Evolutionary conservation across 2,888 invertebrate genomes (phyloP), one percentile per base, ranked within the genome.

Genomic region (Drosophila ustulata): DNA sequence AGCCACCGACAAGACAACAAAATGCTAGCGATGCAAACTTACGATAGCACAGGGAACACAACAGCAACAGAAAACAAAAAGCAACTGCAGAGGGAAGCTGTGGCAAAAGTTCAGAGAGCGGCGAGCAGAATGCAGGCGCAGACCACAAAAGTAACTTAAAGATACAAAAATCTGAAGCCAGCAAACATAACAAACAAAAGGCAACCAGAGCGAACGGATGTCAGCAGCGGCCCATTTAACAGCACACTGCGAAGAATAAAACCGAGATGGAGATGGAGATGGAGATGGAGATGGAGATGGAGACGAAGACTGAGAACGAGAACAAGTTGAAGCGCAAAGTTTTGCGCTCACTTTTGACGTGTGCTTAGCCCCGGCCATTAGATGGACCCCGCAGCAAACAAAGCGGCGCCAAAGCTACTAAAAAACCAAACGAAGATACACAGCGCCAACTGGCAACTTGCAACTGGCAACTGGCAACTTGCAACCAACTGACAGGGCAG

Each of bases 311-410:
- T 34, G 52, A 50, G 9, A 56, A 39, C 18, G 18, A 26, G 25
- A 71, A 71, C 55, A 78, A 76, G 66, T 52, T 78, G 63, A 79
- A 75, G 75, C 78, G 75, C 72, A 71, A 85, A 82, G 43, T 85
- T 82, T 85, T 71, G 69, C 80, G 86, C 82, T 85, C 83, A 85
- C 86, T 85, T 85, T 82, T 82, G 82, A 85, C 86, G 85, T 85
- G 79, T 76, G 84, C 82, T 77, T 71, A 57, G 77, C 75, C 53
- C 46, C 66, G 32, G 66, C 66, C 58, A 75, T 70, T 83, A 82
- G 80, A 68, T 62, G 64, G 67, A 66, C 47, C 66, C 59, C 55
- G 72, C 58, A 63, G 75, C 67, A 75, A 75, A 75, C 75, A 75
- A 75, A 75, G 71, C 75, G 75, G 75, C 75, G 75, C 75, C 75